These are phyloP conservation scores for Oryctolagus cuniculus DNA, from an alignment of 2,113 vertebrate genomes.

Conservation along the genomic window DNA sequence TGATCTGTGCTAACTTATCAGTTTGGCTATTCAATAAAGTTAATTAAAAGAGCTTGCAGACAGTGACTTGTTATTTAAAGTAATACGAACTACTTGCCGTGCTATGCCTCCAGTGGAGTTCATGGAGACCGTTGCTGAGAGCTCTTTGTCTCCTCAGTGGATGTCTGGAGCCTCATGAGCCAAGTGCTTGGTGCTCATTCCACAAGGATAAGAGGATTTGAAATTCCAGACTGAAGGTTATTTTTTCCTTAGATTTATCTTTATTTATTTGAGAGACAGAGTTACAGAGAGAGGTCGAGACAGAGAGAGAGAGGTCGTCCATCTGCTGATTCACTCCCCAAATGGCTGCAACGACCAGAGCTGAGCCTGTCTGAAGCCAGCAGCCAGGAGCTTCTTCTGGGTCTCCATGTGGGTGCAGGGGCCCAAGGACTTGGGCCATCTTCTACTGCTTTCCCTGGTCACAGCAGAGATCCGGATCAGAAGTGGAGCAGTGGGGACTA, in stretches of 20 bases:
- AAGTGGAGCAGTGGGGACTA: no score
- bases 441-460: no score
- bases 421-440: no score
- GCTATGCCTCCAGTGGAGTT: background rate
- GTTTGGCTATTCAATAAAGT: constrained; percentile 92
- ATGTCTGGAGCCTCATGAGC: constrained; percentile 1
- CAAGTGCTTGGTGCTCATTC: background rate
- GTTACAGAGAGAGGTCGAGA: no score
- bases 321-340: no score
- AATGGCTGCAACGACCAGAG: no score
- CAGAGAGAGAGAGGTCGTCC: no score
- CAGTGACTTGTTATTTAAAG: constrained; percentile 75
- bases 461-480: no score
- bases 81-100: background rate
- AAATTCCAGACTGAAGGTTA: background rate
- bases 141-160: background rate
- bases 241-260: background rate
- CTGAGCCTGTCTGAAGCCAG: no score
- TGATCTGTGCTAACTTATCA: constrained; percentile 92
- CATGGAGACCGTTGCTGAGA: background rate
- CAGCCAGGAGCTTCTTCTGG: no score
- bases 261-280: no score
- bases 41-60: constrained; percentile 86
- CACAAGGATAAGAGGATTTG: constrained; percentile 24
- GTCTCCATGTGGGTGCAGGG: no score